Conservation (phyloP, 2,888 invertebrate genomes). For the Leptinotarsa tumamoca region DNA sequence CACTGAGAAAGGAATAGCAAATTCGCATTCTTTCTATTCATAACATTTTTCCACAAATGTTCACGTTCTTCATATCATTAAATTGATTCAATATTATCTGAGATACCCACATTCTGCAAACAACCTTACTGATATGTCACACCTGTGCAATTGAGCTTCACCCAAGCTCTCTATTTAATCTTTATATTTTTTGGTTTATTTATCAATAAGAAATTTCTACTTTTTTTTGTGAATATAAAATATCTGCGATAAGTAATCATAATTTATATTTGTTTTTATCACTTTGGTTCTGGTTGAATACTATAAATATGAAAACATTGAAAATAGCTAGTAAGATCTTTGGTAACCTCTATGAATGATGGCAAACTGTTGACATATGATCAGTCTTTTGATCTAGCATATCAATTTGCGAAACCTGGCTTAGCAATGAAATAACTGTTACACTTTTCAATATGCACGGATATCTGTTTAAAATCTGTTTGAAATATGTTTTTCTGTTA, state of each 20-base stretch:
- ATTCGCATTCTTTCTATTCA: background rate
- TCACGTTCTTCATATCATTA: background rate
- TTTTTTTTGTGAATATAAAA: conserved; percentile 3
- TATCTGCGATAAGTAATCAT: background rate
- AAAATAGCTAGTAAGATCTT: background rate
- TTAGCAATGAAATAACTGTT: no score
- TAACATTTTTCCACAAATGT: background rate
- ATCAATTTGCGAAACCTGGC: background rate
- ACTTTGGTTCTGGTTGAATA: background rate
- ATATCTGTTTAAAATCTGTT: no score
- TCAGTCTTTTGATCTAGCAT: background rate
- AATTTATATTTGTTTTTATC: background rate
- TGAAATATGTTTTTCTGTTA: no score
- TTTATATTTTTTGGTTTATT: background rate
- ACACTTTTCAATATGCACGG: no score
- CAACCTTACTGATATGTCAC: background rate
- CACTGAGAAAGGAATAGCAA: background rate
- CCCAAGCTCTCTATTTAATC: background rate
- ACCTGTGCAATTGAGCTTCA: background rate
- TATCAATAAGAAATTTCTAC: background rate
- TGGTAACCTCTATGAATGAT: conserved; percentile 1
- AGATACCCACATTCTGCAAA: conserved; percentile 5
- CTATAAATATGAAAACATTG: background rate
- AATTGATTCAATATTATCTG: background rate
- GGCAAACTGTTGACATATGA: background rate